phyloP scores from a whole-genome alignment of 2,113 vertebrate species.

The Polypterus senegalus region DNA sequence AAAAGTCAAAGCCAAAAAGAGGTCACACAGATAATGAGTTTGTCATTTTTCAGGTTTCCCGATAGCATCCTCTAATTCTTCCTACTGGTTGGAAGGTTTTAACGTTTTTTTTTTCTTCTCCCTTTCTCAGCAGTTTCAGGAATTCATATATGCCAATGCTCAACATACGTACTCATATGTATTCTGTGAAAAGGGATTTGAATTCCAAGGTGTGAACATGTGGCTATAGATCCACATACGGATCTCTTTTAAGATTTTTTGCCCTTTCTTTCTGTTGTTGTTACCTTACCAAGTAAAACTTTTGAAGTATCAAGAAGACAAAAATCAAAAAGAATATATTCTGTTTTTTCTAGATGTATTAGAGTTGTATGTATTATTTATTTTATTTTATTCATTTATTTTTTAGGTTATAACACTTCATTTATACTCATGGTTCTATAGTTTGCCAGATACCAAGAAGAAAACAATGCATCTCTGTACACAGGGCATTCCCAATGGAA shows the following conservation, averaged over 20 bases:
- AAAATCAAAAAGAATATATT: slow-evolving; percentile 1
- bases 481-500: too few relatives aligned
- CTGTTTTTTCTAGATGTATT: background rate
- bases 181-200: too few relatives aligned
- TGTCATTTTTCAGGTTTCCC: slow-evolving; percentile 5
- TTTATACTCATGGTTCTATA: too few relatives aligned
- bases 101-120: background rate
- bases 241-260: too few relatives aligned
- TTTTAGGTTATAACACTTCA: too few relatives aligned
- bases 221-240: too few relatives aligned
- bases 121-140: too few relatives aligned
- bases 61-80: background rate
- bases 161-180: too few relatives aligned
- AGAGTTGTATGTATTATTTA: too few relatives aligned
- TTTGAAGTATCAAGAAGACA: background rate
- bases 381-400: too few relatives aligned
- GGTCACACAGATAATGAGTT: background rate
- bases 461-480: background rate
- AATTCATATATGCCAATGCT: too few relatives aligned
- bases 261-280: background rate
- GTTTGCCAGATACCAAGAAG: slow-evolving; percentile 7
- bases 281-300: background rate
- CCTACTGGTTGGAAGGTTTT: background rate
- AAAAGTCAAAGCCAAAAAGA: slow-evolving; percentile 4
- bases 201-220: too few relatives aligned